Evolutionary conservation across 2,113 vertebrate genomes (phyloP), one percentile per base, ranked within the genome.

Genomic region (Nesogale talazaci): DNA sequence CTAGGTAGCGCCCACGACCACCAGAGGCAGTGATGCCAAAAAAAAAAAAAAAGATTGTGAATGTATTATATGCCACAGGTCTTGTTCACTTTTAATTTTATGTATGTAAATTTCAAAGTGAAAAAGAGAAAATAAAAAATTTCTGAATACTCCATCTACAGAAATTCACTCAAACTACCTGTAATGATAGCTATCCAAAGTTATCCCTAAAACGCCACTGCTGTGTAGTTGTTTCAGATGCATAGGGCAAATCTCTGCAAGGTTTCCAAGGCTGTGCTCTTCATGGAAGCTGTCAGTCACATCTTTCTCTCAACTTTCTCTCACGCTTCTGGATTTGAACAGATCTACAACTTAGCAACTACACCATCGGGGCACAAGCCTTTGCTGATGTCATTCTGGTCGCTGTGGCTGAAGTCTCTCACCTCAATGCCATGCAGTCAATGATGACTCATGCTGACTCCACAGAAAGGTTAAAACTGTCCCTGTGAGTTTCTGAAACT

Each of bases 131-230:
- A 52, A 52, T 52, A 52, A 52, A 52, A 52, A 88, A 70, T 70
- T 63, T 74, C 34, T 52, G 38, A 70, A 42, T n/a, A 67, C 23
- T 52, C 38, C 20, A 94, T 61, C 67, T 88, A 8, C 12, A 88
- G 31, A 93, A 74, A 88, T 93, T 56, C 76, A 74, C 29, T 90
- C 72, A 87, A 89, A 31, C 79, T 77, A 42, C 52, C 22, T 42
- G 23, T 61, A 61, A 19, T 82, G 34, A 79, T 36, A 91, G 20
- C 75, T 22, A 81, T 67, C 34, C 19, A 6, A 81, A 85, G 59
- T 20, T 92, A 36, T 89, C 16, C 34, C 70, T 36, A 72, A 72
- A 34, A 2, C 34, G 10, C 34, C 20, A 10, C 3, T 34, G 70
- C 70, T 9, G 7, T 36, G 14, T 52, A 52, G 9, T 52, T 52